Evolutionary conservation across 2,888 invertebrate species (phyloP).

Genomic region (Ceratothoa steindachneri): DNA sequence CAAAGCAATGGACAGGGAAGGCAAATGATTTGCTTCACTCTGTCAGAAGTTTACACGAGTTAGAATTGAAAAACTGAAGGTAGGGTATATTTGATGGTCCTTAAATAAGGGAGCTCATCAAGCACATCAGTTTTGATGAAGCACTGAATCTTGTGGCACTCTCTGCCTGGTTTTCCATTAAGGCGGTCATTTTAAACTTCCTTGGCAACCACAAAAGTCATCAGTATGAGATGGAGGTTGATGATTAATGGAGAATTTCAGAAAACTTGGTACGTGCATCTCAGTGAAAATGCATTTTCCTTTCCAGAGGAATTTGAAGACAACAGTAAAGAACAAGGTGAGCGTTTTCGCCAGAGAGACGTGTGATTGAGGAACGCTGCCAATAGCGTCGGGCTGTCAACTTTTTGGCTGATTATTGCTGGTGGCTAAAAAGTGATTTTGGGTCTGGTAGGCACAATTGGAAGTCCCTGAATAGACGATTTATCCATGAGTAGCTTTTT

Average conservation of each 20-base stretch:
- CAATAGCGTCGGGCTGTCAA: background rate
- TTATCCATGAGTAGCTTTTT: too few species aligned
- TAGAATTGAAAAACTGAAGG: background rate
- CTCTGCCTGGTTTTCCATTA: too few species aligned
- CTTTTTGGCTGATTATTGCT: background rate
- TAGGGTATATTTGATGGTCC: background rate
- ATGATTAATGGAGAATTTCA: background rate
- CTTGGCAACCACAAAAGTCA: background rate
- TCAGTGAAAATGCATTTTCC: background rate
- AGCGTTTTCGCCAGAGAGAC: background rate
- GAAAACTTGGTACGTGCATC: background rate
- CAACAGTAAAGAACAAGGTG: background rate
- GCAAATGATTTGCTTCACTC: background rate
- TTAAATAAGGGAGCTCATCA: background rate
- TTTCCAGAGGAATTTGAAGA: background rate
- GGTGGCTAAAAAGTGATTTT: too few species aligned
- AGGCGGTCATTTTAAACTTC: background rate
- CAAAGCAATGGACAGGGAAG: background rate
- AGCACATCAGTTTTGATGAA: background rate
- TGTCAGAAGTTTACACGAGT: background rate
- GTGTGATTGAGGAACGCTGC: background rate
- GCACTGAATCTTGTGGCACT: too few species aligned
- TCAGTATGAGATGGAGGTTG: background rate
- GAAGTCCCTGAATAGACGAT: too few species aligned
- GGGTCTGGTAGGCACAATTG: too few species aligned